A percentile compares a stretch with the other conserved stretches of the same genome.
Evolutionary conservation across 2,113 vertebrate species (phyloP).

Genomic region (Pteropus alecto): DNA sequence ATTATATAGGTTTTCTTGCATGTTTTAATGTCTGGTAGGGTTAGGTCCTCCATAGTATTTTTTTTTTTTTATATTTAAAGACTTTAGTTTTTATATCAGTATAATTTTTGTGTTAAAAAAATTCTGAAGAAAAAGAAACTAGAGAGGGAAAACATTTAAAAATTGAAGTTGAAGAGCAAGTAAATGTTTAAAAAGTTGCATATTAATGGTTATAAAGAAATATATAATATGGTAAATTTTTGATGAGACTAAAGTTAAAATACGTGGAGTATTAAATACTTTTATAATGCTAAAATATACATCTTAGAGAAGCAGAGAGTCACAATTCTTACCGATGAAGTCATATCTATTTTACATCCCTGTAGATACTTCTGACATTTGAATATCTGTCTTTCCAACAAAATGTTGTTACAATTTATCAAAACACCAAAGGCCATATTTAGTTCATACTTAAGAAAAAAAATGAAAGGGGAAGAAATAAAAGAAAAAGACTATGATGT

Average conservation of each 20-base stretch:
- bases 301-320: neutral
- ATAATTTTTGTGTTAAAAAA: neutral
- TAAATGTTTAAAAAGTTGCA: neutral
- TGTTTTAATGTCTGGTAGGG: neutral
- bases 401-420: neutral
- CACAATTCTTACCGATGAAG: neutral
- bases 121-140: neutral
- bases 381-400: neutral
- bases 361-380: neutral
- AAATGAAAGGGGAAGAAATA: neutral
- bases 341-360: neutral
- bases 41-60: neutral
- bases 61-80: neutral
- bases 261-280: neutral
- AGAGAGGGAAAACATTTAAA: neutral
- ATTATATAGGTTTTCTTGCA: neutral
- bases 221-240: neutral
- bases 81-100: neutral
- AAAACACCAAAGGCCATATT: neutral
- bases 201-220: neutral
- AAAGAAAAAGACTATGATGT: neutral
- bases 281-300: neutral
- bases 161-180: neutral
- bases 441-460: neutral
- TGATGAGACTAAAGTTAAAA: neutral